Percentiles rank a stretch among this genome's conserved stretches.
These are phyloP conservation scores for Strongylocentrotus purpuratus DNA, from an alignment of 35 echinoderm and acorn worm genomes.

Conservation along the genomic window DNA sequence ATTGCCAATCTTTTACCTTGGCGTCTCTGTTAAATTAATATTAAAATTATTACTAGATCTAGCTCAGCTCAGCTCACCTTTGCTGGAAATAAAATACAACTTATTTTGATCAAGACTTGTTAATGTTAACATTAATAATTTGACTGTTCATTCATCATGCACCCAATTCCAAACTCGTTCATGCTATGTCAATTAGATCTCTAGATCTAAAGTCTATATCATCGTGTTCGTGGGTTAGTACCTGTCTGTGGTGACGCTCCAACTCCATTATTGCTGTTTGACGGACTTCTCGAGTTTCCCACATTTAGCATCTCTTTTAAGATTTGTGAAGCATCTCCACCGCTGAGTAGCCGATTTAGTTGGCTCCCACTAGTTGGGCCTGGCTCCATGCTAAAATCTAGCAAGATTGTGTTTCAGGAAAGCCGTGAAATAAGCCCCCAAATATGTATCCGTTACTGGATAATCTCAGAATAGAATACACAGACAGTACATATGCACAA, in stretches of 20 bases:
- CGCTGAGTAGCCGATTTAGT: slow-evolving; percentile 56
- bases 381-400: slow-evolving; percentile 39
- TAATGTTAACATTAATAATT: too few species aligned
- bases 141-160: too few species aligned
- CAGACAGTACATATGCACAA: neutral
- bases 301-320: slow-evolving; percentile 93
- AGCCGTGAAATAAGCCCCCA: neutral
- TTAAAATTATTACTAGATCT: too few species aligned
- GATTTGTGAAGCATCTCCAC: slow-evolving; percentile 83
- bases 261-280: neutral
- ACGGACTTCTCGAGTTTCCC: slow-evolving; percentile 75
- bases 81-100: too few species aligned
- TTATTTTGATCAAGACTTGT: too few species aligned
- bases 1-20: too few species aligned
- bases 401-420: neutral
- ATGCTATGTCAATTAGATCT: too few species aligned
- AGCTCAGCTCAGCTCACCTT: too few species aligned
- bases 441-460: neutral
- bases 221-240: neutral
- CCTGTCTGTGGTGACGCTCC: neutral
- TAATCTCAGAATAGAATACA: neutral
- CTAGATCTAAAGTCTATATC: too few species aligned
- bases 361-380: slow-evolving; percentile 23
- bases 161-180: too few species aligned
- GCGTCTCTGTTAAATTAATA: too few species aligned